phyloP scores from a whole-genome alignment of 2,888 invertebrate genomes.

The Coleophora flavipennella region DNA sequence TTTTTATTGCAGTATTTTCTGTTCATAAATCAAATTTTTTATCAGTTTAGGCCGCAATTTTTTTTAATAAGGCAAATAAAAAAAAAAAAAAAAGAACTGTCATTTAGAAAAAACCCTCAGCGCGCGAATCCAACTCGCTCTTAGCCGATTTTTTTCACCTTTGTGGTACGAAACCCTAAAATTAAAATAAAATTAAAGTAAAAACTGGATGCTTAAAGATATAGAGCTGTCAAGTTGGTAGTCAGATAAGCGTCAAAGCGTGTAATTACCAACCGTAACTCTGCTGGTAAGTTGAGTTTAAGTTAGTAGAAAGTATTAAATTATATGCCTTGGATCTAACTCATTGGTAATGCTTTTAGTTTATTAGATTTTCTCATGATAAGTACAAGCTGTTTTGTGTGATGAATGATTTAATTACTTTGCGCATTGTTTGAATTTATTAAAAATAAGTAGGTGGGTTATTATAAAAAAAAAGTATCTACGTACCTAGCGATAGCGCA shows the following conservation, averaged over 20 bases:
- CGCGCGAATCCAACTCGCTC: too few relatives aligned
- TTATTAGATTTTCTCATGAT: constrained; percentile 55
- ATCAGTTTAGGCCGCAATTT: too few relatives aligned
- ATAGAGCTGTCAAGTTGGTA: constrained; percentile 56
- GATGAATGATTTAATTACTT: constrained; percentile 41
- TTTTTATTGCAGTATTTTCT: too few relatives aligned
- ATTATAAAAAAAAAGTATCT: too few relatives aligned
- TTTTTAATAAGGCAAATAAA: too few relatives aligned
- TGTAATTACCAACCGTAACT: constrained; percentile 43
- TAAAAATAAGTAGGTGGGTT: too few relatives aligned
- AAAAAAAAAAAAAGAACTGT: too few relatives aligned
- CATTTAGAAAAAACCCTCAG: too few relatives aligned
- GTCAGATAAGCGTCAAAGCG: constrained; percentile 40
- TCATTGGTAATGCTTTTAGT: constrained; percentile 33
- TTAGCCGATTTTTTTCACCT: too few relatives aligned
- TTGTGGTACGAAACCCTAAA: constrained; percentile 1
- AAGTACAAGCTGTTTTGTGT: constrained; percentile 30
- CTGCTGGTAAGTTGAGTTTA: constrained; percentile 40
- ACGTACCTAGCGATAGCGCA: too few relatives aligned
- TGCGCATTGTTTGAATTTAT: too few relatives aligned
- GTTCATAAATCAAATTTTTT: too few relatives aligned
- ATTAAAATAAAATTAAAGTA: neutral
- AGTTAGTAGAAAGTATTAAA: constrained; percentile 57
- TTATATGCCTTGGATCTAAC: constrained; percentile 41
- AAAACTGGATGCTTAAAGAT: constrained; percentile 39